Base-by-base conservation (phyloP, 2,113 vertebrate genomes). In the Phrynosoma platyrhinos region DNA sequence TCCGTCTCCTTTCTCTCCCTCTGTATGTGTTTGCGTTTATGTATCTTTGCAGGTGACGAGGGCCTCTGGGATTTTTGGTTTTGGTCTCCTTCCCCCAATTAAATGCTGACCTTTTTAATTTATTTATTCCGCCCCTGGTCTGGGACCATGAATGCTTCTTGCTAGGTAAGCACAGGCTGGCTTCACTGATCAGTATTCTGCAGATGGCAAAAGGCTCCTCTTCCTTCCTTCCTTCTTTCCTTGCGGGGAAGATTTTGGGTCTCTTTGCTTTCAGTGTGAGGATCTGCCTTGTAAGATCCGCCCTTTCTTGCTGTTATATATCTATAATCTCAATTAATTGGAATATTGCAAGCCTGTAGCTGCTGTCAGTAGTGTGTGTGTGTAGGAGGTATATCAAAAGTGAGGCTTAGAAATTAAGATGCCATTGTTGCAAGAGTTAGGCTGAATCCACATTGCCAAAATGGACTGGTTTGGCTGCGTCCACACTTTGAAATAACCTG, bases 111-210 rank as follows among this genome's bases (percentile, higher is more conserved):
- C 66, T 72, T 79, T 71, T 77, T 32, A 3, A 55, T 69, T 68
- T 2, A 88, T 2, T 87, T 40, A 79, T 88, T 72, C 36, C 32
- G 10, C 77, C 53, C 32, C 68, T 27, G 76, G 76, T 82, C 89
- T 42, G 74, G 18, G 20, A 12, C 72, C 25, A 12, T 91, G 82
- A 91, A 85, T 94, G 91, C 94, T 94, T 92, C 90, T 81, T 91
- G 72, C 79, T 75, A 32, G 18, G 32, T 87, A 87, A 91, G 86
- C 87, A 81, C 75, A 69, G 85, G 82, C 85, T 77, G 27, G 55
- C 27, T 58, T 55, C 53, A 3, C 27, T 83, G 81, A 91, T 90
- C 78, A 79, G 71, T 64, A 58, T 89, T 79, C 85, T 86, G 91
- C 93, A 79, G 89, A 90, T 91, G 16, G 21, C 52, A 79, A 83